These are phyloP conservation scores for Hemibagrus wyckioides DNA, from an alignment of 2,113 vertebrate species.

Conservation along the genomic window DNA sequence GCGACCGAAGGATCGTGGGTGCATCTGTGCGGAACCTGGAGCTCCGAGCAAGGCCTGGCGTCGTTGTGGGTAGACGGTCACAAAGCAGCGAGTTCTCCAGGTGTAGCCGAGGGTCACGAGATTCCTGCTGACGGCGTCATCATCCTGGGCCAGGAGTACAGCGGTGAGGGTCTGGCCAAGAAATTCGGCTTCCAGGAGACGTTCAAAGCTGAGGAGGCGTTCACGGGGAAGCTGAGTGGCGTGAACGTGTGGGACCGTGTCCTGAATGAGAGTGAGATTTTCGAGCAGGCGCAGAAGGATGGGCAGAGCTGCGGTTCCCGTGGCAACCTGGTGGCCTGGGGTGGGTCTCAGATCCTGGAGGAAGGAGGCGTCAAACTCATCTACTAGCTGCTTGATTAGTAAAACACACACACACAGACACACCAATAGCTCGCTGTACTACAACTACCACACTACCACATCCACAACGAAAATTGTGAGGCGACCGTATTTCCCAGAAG, in stretches of 20 bases:
- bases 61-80: conserved; percentile 81
- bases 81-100: conserved; percentile 57
- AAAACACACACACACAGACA: neutral
- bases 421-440: neutral
- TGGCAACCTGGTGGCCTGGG: conserved; percentile 90
- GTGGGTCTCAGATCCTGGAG: conserved; percentile 85
- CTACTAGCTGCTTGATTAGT: conserved; percentile 63
- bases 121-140: conserved; percentile 82
- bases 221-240: conserved; percentile 88
- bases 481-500: conserved; percentile 37
- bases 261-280: conserved; percentile 77
- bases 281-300: conserved; percentile 56
- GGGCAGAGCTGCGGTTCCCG: conserved; percentile 73
- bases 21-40: conserved; percentile 88
- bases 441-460: neutral
- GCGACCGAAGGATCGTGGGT: conserved; percentile 75
- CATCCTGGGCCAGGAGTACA: conserved; percentile 85
- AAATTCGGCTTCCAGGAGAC: conserved; percentile 70
- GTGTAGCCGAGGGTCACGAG: conserved; percentile 72
- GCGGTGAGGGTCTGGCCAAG: conserved; percentile 64
- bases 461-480: neutral
- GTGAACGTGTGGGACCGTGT: conserved; percentile 91
- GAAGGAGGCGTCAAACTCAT: conserved; percentile 87
- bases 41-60: conserved; percentile 72
- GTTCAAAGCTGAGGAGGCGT: conserved; percentile 82